Conservation (phyloP, 2,888 invertebrate species). For the Sympetrum striolatum region DNA sequence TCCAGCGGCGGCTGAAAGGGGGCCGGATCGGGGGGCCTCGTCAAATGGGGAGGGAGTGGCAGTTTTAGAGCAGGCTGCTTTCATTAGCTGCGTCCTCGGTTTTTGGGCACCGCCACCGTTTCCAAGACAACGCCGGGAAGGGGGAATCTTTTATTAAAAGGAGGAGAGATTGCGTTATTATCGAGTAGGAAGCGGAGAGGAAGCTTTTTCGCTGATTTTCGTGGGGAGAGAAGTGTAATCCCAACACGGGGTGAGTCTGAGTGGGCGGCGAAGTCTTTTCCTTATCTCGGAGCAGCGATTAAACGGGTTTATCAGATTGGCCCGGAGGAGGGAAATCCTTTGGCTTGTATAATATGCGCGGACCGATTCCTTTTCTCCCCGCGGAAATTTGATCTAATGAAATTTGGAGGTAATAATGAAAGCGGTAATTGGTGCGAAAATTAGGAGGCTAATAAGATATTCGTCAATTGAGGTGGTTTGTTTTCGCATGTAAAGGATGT, state of each 20-base stretch:
- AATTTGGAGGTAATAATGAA: too few species aligned
- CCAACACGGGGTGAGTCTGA: background rate
- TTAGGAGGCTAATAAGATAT: too few species aligned
- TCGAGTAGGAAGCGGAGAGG: background rate
- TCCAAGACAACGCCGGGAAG: background rate
- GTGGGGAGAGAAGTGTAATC: background rate
- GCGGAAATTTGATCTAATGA: too few species aligned
- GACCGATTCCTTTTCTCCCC: too few species aligned
- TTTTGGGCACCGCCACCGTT: background rate
- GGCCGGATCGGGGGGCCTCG: conserved; percentile 58
- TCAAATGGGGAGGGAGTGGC: background rate
- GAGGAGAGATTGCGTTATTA: background rate
- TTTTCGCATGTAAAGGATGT: too few species aligned
- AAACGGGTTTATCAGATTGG: background rate
- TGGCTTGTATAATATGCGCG: background rate
- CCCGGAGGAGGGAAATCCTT: background rate
- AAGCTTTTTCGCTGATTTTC: background rate
- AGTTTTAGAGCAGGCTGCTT: background rate
- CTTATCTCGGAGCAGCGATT: background rate
- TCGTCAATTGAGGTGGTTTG: too few species aligned
- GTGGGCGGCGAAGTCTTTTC: background rate
- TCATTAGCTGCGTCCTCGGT: conserved; percentile 25
- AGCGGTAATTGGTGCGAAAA: too few species aligned
- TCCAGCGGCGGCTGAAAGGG: conserved; percentile 55
- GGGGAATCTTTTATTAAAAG: background rate